These are phyloP conservation scores for Fulmarus glacialis DNA, from an alignment of 2,113 vertebrate species.

Conservation along the genomic window DNA sequence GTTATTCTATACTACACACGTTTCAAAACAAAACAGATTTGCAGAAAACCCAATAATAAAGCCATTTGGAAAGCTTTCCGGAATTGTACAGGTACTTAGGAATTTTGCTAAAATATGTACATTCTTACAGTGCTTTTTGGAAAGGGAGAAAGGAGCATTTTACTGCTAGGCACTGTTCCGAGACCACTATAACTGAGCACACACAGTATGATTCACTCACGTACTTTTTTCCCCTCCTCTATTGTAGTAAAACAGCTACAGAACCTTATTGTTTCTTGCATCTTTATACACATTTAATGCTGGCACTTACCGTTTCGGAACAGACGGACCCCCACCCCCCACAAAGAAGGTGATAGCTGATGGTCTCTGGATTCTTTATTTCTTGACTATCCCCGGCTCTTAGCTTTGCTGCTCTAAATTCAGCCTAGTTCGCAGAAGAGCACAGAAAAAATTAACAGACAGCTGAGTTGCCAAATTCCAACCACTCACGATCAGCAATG, in stretches of 20 bases:
- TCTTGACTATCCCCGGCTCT: neutral
- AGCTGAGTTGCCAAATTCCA: conserved; percentile 10
- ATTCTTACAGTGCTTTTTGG: neutral
- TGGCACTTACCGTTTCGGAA: conserved; percentile 67
- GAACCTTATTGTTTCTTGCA: neutral
- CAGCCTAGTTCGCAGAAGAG: neutral
- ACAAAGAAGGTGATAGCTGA: neutral
- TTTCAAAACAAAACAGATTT: neutral
- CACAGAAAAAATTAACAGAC: neutral
- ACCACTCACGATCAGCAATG: neutral
- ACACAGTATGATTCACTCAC: neutral
- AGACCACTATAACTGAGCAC: neutral
- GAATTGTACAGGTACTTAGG: neutral
- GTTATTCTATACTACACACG: neutral
- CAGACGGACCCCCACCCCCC: neutral
- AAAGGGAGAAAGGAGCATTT: neutral
- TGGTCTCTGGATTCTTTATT: neutral
- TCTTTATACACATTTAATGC: neutral
- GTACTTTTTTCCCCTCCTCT: neutral
- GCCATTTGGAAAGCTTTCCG: neutral
- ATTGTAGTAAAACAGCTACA: neutral
- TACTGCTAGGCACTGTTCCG: neutral
- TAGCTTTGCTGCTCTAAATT: neutral
- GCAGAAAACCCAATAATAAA: neutral
- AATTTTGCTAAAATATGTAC: neutral